A percentile compares a stretch with the other conserved stretches of the same genome.
Conservation (phyloP, 2,113 vertebrate species). For the Nycticryphes semicollaris region DNA sequence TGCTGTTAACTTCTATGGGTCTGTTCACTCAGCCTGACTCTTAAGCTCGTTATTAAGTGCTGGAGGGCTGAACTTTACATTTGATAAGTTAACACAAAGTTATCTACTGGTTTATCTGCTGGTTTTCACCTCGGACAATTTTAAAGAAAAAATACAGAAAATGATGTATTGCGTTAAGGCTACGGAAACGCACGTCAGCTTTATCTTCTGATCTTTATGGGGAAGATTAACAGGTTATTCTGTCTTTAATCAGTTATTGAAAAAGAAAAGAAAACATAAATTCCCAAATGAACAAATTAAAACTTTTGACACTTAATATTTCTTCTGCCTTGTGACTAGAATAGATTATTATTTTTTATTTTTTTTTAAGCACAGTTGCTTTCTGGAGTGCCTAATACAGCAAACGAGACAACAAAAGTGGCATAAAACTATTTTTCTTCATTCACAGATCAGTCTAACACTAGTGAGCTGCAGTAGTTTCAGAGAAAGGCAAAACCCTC, state of each 20-base stretch:
- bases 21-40: not conserved
- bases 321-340: not conserved
- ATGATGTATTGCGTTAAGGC: not conserved
- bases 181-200: not conserved
- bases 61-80: not conserved
- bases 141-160: not conserved
- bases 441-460: not conserved
- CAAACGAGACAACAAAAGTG: not conserved
- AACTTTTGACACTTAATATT: not conserved
- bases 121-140: not conserved
- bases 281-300: not conserved
- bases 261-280: not conserved
- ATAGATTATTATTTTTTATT: not conserved
- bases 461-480: not conserved
- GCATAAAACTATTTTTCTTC: not conserved
- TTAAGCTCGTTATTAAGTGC: not conserved
- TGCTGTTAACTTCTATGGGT: not conserved
- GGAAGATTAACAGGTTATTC: not conserved
- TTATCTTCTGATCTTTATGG: not conserved
- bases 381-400: not conserved
- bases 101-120: not conserved
- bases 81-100: not conserved
- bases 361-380: not conserved
- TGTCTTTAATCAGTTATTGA: not conserved
- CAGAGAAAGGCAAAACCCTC: not conserved